Evolutionary conservation across 2,113 vertebrate genomes (phyloP), one percentile per base, ranked within the genome.

Genomic region (Phaethornis superciliosus): DNA sequence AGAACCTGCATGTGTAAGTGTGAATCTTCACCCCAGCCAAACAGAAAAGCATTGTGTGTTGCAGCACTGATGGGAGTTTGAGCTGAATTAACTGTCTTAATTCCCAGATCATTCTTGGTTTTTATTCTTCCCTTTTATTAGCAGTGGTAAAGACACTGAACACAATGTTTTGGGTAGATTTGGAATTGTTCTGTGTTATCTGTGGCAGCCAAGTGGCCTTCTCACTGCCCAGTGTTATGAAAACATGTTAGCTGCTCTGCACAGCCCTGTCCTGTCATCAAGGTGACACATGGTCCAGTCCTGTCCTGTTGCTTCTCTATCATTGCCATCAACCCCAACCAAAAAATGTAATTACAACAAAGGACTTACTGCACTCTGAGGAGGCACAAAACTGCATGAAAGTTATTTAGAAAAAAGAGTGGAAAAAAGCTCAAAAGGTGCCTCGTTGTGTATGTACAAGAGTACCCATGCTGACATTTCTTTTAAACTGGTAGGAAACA

Each of bases 1-100:
- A 93, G 18, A 97, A 91, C 40, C 37, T 93, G 42, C 65, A 13
- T 5, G 0, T 35, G 96, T 97, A 80, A 97, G 97, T 95, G 19
- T 23, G n/a, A 15, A 21, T 6, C 33, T 74, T 42, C 10, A 12
- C 19, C 17, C 1, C 4, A 13, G 71, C 18, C 35, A 22, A 26
- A 17, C 0, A 13, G 10, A 8, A 47, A 54, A 19, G 4, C 40
- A 13, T 22, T n/a, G 3, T 9, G 14, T 5, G 11, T 20, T 60
- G 30, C 49, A 55, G 22, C 23, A 5, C 5, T 32, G 35, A 4
- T 47, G 56, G 14, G 30, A 15, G 9, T 28, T 85, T 65, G 18
- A 51, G 69, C 22, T 46, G 22, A 8, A 30, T 55, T 55, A 42
- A 63, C 6, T 18, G 9, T 11, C 51, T 82, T 21, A 23, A 12